Conservation (phyloP, 2,888 invertebrate species). For the Catocala sponsa region DNA sequence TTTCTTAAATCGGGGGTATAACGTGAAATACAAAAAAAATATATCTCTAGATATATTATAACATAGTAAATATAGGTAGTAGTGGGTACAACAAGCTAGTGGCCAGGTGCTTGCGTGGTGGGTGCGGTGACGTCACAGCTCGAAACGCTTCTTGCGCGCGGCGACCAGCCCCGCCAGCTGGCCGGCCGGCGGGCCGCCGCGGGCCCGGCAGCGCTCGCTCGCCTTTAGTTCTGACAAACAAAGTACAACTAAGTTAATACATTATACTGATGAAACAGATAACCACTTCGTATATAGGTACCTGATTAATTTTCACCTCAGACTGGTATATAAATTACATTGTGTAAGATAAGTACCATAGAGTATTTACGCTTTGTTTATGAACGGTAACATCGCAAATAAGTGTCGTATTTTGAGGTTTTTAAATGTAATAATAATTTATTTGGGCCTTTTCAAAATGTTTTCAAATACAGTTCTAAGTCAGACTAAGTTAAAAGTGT, state of each 20-base stretch:
- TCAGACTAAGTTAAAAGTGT: no score
- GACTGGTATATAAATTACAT: no score
- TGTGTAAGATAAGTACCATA: no score
- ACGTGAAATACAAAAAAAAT: constrained; percentile 9
- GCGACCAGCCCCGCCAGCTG: constrained; percentile 91
- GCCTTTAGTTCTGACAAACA: constrained; percentile 75
- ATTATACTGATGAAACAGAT: not conserved
- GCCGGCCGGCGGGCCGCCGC: constrained; percentile 82
- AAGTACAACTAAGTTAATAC: constrained; percentile 2
- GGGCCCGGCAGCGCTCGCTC: constrained; percentile 74
- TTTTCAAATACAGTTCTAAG: no score
- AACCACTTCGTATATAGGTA: no score
- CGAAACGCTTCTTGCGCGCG: constrained; percentile 91
- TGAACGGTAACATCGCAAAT: no score
- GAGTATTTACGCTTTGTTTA: no score
- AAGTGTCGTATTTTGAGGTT: no score
- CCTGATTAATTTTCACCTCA: no score
- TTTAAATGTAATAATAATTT: no score
- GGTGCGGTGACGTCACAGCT: constrained; percentile 73
- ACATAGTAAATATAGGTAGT: constrained; percentile 35
- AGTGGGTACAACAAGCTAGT: constrained; percentile 64
- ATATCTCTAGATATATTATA: constrained; percentile 30
- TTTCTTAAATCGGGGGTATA: constrained; percentile 21
- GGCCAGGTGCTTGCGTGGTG: constrained; percentile 85
- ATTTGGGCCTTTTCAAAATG: no score